These are phyloP conservation scores for Linurgus olivaceus DNA, from an alignment of 2,797 vertebrate genomes.

Conservation along the genomic window DNA sequence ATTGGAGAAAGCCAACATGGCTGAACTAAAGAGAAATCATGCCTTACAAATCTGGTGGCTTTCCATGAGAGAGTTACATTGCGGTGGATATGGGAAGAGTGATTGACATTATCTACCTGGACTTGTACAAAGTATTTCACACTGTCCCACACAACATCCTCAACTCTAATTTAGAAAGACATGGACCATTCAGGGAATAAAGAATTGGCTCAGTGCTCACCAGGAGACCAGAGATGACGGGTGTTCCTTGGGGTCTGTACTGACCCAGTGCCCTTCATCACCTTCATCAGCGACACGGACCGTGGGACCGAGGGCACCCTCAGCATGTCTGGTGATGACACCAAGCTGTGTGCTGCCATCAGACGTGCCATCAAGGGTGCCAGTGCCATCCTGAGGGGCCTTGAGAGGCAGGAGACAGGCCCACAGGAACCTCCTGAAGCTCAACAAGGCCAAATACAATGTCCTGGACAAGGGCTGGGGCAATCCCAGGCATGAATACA, in stretches of 20 bases:
- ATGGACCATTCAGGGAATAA: not conserved
- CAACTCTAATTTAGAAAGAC: not conserved
- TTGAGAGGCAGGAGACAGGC: not conserved
- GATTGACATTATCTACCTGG: not conserved
- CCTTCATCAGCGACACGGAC: accelerated
- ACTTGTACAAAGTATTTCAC: not conserved
- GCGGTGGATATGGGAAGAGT: not conserved
- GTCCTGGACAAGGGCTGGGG: not conserved
- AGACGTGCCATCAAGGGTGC: accelerated
- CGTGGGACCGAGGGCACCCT: not conserved
- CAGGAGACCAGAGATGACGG: not conserved
- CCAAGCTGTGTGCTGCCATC: not conserved
- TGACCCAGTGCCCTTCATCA: not conserved
- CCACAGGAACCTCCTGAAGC: not conserved
- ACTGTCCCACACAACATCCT: not conserved
- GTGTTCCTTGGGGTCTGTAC: not conserved
- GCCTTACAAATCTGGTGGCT: not conserved
- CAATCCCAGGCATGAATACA: not conserved
- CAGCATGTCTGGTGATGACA: not conserved
- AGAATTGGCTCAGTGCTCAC: accelerated
- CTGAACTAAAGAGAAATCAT: not conserved
- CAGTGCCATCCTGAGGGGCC: not conserved
- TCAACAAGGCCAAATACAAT: not conserved
- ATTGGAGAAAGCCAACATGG: not conserved
- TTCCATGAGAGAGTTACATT: not conserved